These are phyloP conservation scores for Protosalanx chinensis DNA, from an alignment of 2,797 vertebrate species.

Conservation along the genomic window DNA sequence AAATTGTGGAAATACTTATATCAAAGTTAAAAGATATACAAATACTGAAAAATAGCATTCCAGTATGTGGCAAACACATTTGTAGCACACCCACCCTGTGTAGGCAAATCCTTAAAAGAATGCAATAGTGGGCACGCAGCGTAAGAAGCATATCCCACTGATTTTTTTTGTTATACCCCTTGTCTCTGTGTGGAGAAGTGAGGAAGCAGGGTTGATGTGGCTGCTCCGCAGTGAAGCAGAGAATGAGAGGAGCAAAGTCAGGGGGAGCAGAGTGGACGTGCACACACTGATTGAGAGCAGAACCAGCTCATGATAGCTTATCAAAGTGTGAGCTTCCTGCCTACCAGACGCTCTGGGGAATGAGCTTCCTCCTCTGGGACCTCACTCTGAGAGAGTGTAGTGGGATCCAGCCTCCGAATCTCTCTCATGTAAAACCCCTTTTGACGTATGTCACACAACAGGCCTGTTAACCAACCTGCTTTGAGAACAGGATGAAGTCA, in stretches of 20 bases:
- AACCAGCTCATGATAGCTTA: conserved; percentile 47
- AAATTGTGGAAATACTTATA: too few species aligned
- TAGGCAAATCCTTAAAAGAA: too few species aligned
- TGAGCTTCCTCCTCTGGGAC: conserved; percentile 34
- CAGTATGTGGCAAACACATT: too few species aligned
- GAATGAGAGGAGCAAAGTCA: conserved; percentile 15
- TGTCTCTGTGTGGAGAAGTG: background rate
- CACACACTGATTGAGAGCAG: conserved; percentile 38
- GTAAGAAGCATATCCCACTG: too few species aligned
- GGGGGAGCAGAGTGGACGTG: conserved; percentile 35
- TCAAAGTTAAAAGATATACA: too few species aligned
- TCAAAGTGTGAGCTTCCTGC: conserved; percentile 34
- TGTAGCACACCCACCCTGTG: too few species aligned
- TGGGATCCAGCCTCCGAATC: conserved; percentile 41
- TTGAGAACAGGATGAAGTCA: too few species aligned
- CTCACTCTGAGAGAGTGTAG: conserved; percentile 27
- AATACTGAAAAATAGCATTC: too few species aligned
- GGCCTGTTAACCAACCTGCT: too few species aligned
- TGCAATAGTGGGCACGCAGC: too few species aligned
- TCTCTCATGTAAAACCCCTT: conserved; percentile 8
- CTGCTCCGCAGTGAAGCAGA: conserved; percentile 25
- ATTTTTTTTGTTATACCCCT: too few species aligned
- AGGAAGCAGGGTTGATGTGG: conserved; percentile 34
- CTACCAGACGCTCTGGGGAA: conserved; percentile 33
- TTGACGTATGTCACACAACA: too few species aligned